These are phyloP conservation scores for chimpanzee (Pan troglodytes) DNA, from an alignment of 2,113 vertebrate species.

Conservation along the genomic window DNA sequence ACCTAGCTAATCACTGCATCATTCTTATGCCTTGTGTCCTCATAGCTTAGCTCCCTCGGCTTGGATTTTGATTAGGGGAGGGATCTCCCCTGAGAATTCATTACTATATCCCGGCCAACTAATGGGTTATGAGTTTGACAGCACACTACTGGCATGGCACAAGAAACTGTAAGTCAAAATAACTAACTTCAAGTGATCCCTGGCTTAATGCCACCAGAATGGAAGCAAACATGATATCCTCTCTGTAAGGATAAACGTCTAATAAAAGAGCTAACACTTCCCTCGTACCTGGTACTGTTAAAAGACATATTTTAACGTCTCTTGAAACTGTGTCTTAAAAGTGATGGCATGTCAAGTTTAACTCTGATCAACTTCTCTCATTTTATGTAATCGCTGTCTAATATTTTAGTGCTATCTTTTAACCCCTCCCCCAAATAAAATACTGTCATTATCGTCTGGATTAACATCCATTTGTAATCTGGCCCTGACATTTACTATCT, in stretches of 20 bases:
- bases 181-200: background rate
- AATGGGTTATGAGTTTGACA: background rate
- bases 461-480: background rate
- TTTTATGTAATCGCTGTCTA: background rate
- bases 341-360: background rate
- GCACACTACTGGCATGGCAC: background rate
- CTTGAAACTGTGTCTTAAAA: background rate
- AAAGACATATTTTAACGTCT: background rate
- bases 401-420: background rate
- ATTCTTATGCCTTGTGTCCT: too few species aligned
- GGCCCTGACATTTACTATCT: background rate
- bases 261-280: background rate
- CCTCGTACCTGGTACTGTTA: background rate
- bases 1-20: too few species aligned
- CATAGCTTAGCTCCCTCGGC: too few species aligned
- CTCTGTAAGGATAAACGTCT: background rate
- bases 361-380: background rate
- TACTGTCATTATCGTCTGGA: background rate
- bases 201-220: background rate
- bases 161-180: background rate
- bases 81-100: background rate
- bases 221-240: background rate
- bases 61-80: background rate
- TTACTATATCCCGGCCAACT: background rate
- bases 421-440: background rate